These are phyloP conservation scores for Druon quercuslanigerum DNA, from an alignment of 1,140 invertebrate genomes.

Conservation along the genomic window DNA sequence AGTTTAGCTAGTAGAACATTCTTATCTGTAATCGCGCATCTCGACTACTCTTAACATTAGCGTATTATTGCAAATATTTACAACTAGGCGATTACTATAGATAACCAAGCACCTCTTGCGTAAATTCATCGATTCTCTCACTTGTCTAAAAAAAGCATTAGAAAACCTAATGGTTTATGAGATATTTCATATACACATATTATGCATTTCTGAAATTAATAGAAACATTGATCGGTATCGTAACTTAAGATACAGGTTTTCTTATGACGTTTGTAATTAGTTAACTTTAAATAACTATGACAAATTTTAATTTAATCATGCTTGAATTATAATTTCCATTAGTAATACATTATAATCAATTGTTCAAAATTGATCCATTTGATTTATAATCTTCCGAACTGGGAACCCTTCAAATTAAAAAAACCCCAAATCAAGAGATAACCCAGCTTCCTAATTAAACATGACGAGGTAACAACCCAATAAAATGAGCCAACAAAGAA, in stretches of 20 bases:
- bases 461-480: neutral
- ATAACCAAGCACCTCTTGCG: slow-evolving; percentile 27
- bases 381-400: neutral
- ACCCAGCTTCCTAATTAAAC: neutral
- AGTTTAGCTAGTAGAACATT: neutral
- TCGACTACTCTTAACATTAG: slow-evolving; percentile 15
- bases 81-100: slow-evolving; percentile 23
- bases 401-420: neutral
- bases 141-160: neutral
- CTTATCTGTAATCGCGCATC: slow-evolving; percentile 27
- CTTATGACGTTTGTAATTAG: neutral
- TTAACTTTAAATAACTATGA: neutral
- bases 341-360: neutral
- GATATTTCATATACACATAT: slow-evolving; percentile 28
- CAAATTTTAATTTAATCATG: neutral
- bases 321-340: too few relatives aligned
- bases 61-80: slow-evolving; percentile 8
- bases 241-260: neutral
- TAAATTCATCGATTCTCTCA: slow-evolving; percentile 25
- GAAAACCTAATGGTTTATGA: slow-evolving; percentile 19
- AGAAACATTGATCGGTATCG: neutral
- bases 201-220: slow-evolving; percentile 28
- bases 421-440: neutral
- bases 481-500: slow-evolving; percentile 8
- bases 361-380: too few relatives aligned